Evolutionary conservation across 2,888 invertebrate genomes (phyloP).

Genomic region (Melipona beecheii): DNA sequence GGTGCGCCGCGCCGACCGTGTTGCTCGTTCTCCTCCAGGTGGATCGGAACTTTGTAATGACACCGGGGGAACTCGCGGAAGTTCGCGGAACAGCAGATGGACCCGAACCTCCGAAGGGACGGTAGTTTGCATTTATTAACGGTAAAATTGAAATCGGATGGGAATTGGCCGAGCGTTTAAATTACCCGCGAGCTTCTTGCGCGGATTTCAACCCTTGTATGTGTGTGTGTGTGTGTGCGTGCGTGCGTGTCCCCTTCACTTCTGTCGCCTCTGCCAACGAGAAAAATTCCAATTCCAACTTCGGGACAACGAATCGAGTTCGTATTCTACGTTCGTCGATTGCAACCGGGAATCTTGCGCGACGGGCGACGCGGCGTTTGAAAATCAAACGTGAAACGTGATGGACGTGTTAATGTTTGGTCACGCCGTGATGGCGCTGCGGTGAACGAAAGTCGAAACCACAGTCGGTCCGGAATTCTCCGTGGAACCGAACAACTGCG

Average conservation of each 20-base stretch:
- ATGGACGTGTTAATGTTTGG: conserved; percentile 74
- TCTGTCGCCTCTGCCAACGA: not conserved
- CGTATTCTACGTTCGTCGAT: not conserved
- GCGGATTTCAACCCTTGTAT: not conserved
- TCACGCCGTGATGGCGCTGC: conserved; percentile 18
- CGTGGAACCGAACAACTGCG: conserved; percentile 76
- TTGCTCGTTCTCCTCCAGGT: not conserved
- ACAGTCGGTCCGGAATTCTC: conserved; percentile 76
- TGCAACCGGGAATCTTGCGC: not conserved
- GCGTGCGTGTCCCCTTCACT: not conserved
- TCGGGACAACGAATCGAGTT: not conserved
- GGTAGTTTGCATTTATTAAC: conserved; percentile 44
- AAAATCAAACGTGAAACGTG: not conserved
- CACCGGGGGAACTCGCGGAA: not conserved
- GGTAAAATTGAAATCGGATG: conserved; percentile 26
- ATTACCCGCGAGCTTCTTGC: conserved; percentile 4
- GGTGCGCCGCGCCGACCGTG: not conserved
- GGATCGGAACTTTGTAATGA: conserved; percentile 3
- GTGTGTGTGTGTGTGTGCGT: too few relatives aligned
- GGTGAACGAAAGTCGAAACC: conserved; percentile 77
- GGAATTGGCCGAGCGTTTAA: conserved; percentile 15
- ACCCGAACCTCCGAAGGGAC: not conserved
- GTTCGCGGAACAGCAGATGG: not conserved
- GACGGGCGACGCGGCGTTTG: not conserved
- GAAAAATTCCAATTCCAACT: not conserved